Evolutionary conservation across 2,113 vertebrate species (phyloP), one percentile per base, ranked within the genome.

Genomic region (Trogon melanurus): DNA sequence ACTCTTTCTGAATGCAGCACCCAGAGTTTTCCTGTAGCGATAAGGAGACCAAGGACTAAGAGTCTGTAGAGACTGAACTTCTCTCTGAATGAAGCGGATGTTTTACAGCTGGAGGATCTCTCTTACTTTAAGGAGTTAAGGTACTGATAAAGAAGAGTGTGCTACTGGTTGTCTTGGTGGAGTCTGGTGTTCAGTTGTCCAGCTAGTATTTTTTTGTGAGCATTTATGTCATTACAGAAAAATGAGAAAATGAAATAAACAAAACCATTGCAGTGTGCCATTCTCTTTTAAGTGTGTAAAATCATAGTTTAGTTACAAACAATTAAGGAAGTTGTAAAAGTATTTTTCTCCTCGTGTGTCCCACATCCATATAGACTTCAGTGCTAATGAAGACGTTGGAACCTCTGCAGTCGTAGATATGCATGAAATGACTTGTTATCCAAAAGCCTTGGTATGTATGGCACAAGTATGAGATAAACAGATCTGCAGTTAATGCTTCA

Each of bases 381-480:
- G 41, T 45, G 29, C 25, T 88, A 23, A 71, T 34, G 66, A 79
- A 48, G 44, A 19, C 58, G 79, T 38, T 36, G 74, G 44, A 76
- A 78, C 26, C 13, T 80, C 50, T 61, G 32, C 7, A 18, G 41
- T 6, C 79, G 22, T 15, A 67, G 56, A 11, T 51, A 13, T 14
- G 16, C 21, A 10, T 44, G 29, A 66, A 91, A 44, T 32, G 2
- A 45, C 5, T 88, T 87, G 6, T 78, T 80, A 79, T 29, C 54
- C 50, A 44, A 45, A 45, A 82, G 36, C 12, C n/a, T 85, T 0
- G 0, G 19, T 81, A n/a, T 50, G 8, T 41, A 3, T 65, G 50
- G 21, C 32, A 2, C 74, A 72, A 48, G 36, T 50, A n/a, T 23
- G 51, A 81, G 36, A 71, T 38, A 14, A 89, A 85, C 38, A 78